phyloP scores from a whole-genome alignment of 2,888 invertebrate genomes.

The Rhynchonema sp. region DNA sequence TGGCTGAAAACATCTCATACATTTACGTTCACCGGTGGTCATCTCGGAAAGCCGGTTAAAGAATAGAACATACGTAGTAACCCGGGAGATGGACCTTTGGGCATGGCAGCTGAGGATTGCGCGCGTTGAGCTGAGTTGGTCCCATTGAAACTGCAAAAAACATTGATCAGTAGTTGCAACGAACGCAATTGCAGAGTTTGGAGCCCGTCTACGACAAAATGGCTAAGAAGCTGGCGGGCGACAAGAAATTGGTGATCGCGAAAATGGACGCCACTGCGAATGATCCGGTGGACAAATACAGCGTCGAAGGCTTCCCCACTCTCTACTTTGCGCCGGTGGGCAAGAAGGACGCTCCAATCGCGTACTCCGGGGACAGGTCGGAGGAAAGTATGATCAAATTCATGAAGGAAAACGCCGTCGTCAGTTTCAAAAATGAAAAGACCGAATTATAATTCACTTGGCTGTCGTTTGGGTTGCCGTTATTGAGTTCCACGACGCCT shows the following conservation, averaged over 20 bases:
- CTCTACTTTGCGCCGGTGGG: slow-evolving; percentile 34
- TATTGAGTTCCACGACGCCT: too few species aligned
- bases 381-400: slow-evolving; percentile 2
- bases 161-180: too few species aligned
- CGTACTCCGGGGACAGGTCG: slow-evolving; percentile 1
- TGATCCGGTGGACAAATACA: slow-evolving; percentile 32
- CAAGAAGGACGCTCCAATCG: slow-evolving; percentile 12
- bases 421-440: slow-evolving; percentile 1
- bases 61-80: too few species aligned
- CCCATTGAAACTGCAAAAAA: too few species aligned
- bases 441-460: background rate
- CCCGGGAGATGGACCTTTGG: too few species aligned
- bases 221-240: slow-evolving; percentile 16
- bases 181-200: slow-evolving; percentile 32
- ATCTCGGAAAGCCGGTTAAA: too few species aligned
- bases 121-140: too few species aligned
- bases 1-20: too few species aligned
- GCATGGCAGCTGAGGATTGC: too few species aligned
- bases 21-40: too few species aligned
- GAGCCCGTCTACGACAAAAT: slow-evolving; percentile 31
- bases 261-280: slow-evolving; percentile 40
- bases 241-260: slow-evolving; percentile 30
- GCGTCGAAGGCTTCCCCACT: slow-evolving; percentile 37
- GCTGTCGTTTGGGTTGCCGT: background rate
- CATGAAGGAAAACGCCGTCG: slow-evolving; percentile 2